These are phyloP conservation scores for Arion vulgaris DNA, from an alignment of 1,140 invertebrate species.

Conservation along the genomic window DNA sequence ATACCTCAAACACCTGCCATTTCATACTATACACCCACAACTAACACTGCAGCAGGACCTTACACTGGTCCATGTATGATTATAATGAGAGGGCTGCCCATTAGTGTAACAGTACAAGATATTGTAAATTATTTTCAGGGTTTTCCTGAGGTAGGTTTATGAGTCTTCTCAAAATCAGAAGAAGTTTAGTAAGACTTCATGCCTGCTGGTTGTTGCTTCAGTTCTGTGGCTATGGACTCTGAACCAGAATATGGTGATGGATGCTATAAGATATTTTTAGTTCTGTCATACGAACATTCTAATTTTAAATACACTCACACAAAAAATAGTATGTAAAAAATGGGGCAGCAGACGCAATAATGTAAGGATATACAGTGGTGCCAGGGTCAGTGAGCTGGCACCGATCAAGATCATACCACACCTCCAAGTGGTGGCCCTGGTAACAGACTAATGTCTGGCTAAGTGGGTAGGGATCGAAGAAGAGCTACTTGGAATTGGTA, in stretches of 20 bases:
- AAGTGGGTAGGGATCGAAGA: too few relatives aligned
- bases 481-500: too few relatives aligned
- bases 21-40: slow-evolving; percentile 31
- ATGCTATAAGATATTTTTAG: not conserved
- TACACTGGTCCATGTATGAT: slow-evolving; percentile 74
- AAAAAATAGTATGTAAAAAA: too few relatives aligned
- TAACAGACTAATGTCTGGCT: too few relatives aligned
- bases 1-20: slow-evolving; percentile 75
- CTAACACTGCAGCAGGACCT: slow-evolving; percentile 52
- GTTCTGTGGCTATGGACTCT: not conserved
- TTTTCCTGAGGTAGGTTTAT: slow-evolving; percentile 73
- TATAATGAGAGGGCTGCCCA: slow-evolving; percentile 74
- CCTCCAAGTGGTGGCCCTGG: too few relatives aligned
- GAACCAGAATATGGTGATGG: not conserved
- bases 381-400: too few relatives aligned
- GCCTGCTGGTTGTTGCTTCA: slow-evolving; percentile 8
- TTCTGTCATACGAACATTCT: not conserved
- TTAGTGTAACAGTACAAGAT: slow-evolving; percentile 71
- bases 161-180: not conserved
- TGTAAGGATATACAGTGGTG: too few relatives aligned
- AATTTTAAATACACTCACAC: not conserved
- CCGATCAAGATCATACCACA: too few relatives aligned
- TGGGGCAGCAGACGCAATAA: too few relatives aligned
- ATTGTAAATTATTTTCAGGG: slow-evolving; percentile 74
- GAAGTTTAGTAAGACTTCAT: not conserved